Base-by-base conservation (phyloP, 2,797 vertebrate species). In the Ambastaia sidthimunki region DNA sequence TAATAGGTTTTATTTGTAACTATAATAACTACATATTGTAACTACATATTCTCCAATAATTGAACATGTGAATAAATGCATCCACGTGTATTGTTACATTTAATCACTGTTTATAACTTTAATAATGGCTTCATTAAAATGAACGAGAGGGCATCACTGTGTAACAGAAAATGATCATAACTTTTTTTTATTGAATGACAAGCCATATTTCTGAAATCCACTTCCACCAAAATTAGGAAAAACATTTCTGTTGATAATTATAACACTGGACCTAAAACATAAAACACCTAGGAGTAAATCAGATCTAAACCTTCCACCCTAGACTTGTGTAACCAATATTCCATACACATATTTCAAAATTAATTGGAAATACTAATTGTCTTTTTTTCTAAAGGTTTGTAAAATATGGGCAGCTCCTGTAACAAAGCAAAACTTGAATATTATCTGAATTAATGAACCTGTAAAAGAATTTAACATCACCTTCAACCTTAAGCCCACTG, bases 181-280 rank as follows among this genome's bases (percentile, higher is more conserved):
- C 69, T 92, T 90, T 37, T 3, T 37, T 94, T 94, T 93, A 94
- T 94, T 94, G 90, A 92, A 92, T 89, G 92, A 93, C 93, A 91
- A 90, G 90, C 91, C 90, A 84, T 92, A 90, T 86, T 92, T 92
- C 92, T 91, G 90, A 93, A 93, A 93, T 90, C 23, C 71, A 82
- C 68, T 70, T 70, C 69, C 79, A 83, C 71, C 78, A 76, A 65
- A 70, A 89, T 86, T 86, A 89, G 88, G 90, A 89, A 92, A 5
- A 92, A 89, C 85, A 91, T 75, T 87, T 87, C 88, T n/a, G 54
- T 68, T 71, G 16, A 70, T 67, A 69, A 63, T 18, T 1, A 67
- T 34, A 69, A 69, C 74, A 47, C 59, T 65, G 34, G 74, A 78
- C 10, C 71, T 34, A 31, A 28, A 73, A 12, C 23, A 60, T 28